Percentiles rank a stretch among this genome's conserved stretches.
Conservation (phyloP, 2,113 vertebrate genomes). For the Conger conger region DNA sequence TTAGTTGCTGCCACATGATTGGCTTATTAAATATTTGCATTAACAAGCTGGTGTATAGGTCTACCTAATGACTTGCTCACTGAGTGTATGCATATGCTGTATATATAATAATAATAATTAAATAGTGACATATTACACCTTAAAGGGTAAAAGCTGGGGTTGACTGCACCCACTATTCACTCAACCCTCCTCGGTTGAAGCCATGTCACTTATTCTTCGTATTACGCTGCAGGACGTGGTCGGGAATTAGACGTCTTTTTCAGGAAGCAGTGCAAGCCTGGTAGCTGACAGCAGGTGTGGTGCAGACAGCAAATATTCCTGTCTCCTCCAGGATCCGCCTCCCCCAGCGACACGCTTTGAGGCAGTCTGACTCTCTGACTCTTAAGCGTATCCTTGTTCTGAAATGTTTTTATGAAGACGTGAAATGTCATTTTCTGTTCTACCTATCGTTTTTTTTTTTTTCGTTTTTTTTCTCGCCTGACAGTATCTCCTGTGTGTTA, state of each 20-base stretch:
- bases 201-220: background rate
- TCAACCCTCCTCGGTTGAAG: background rate
- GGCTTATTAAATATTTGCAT: too few relatives aligned
- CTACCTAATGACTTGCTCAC: too few relatives aligned
- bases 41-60: too few relatives aligned
- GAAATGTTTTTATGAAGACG: background rate
- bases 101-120: too few relatives aligned
- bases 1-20: too few relatives aligned
- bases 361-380: background rate
- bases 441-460: background rate
- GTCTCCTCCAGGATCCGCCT: background rate
- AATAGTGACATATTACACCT: too few relatives aligned
- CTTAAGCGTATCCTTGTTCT: background rate
- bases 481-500: background rate
- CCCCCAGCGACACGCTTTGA: background rate
- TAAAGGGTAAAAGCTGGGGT: too few relatives aligned
- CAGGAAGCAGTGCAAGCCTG: background rate
- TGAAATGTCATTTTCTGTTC: background rate
- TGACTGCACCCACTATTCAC: background rate
- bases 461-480: background rate
- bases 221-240: background rate
- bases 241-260: background rate
- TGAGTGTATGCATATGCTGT: too few relatives aligned
- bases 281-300: background rate
- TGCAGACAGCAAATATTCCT: background rate